A percentile compares a stretch with the other conserved stretches of the same genome.
These are phyloP conservation scores for Hemibagrus wyckioides DNA, from an alignment of 2,113 vertebrate species.

Conservation along the genomic window DNA sequence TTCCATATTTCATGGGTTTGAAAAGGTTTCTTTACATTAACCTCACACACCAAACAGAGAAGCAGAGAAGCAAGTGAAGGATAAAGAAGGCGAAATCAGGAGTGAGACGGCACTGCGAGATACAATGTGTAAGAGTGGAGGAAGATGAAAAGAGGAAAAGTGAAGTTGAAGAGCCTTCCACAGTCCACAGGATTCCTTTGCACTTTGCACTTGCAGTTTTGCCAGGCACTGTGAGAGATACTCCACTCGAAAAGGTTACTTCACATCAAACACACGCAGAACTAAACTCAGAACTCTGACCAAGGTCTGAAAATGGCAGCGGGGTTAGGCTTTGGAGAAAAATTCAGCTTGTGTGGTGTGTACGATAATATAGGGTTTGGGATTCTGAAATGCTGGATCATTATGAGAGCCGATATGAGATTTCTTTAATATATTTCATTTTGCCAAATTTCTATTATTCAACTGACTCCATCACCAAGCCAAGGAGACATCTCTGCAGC, in stretches of 20 bases:
- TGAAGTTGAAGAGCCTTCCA: constrained; percentile 1
- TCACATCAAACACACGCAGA: background rate
- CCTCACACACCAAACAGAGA: background rate
- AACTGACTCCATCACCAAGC: background rate
- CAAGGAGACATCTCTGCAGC: background rate
- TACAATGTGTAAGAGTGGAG: background rate
- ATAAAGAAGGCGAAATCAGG: background rate
- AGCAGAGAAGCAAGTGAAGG: background rate
- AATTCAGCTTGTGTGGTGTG: background rate
- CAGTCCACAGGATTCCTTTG: background rate
- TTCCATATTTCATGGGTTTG: background rate
- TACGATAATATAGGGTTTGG: background rate
- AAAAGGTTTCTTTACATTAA: background rate
- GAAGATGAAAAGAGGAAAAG: constrained; percentile 3
- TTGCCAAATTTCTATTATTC: background rate
- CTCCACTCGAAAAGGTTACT: background rate
- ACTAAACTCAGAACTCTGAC: background rate
- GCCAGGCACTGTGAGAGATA: background rate
- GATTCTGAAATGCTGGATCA: background rate
- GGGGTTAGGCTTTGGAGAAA: background rate
- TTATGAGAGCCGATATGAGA: background rate
- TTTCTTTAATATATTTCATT: background rate
- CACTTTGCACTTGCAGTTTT: background rate
- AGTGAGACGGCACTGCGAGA: background rate
- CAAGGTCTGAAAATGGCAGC: background rate